Evolutionary conservation across 2,888 invertebrate genomes (phyloP).

Genomic region (Pecten maximus): DNA sequence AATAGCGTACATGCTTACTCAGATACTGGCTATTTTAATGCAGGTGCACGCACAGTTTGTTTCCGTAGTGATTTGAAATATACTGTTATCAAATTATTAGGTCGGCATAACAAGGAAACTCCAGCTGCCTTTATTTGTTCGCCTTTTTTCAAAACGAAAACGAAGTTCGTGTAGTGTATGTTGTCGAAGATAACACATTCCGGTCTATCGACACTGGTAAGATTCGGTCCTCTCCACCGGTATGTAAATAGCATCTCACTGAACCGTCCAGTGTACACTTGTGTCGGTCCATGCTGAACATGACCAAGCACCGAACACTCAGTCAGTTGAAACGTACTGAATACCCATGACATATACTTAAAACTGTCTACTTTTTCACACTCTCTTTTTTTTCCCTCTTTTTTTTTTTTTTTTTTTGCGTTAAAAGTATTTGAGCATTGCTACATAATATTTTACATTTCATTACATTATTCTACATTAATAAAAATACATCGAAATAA

Average conservation of each 20-base stretch:
- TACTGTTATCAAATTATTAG: background rate
- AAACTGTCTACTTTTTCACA: too few relatives aligned
- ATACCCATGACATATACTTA: background rate
- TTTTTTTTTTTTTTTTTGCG: too few relatives aligned
- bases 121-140: background rate
- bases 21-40: background rate
- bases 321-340: background rate
- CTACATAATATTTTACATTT: too few relatives aligned
- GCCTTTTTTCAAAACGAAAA: background rate
- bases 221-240: background rate
- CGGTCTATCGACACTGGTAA: background rate
- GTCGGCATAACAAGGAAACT: background rate
- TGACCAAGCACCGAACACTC: too few relatives aligned
- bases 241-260: background rate
- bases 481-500: too few relatives aligned
- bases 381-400: too few relatives aligned
- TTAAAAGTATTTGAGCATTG: too few relatives aligned
- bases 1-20: background rate
- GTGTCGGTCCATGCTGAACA: background rate
- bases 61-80: background rate
- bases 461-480: too few relatives aligned
- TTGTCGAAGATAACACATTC: background rate
- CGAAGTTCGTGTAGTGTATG: background rate
- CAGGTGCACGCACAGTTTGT: background rate
- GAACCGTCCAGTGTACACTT: background rate